These are phyloP conservation scores for Drosophila macrothrix DNA, from an alignment of 2,888 invertebrate genomes.

Conservation along the genomic window DNA sequence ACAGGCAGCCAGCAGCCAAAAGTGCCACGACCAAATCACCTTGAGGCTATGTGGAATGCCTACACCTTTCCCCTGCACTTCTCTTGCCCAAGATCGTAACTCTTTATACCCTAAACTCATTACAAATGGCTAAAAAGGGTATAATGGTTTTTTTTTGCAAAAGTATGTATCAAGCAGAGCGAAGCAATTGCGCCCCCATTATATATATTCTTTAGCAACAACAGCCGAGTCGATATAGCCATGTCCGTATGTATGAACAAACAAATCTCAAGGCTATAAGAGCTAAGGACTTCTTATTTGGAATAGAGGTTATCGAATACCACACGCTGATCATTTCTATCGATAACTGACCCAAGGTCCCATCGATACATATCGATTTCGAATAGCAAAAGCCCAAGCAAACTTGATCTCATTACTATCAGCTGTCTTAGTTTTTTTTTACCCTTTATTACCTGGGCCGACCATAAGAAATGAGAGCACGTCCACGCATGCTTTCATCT, in stretches of 20 bases:
- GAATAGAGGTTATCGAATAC: neutral
- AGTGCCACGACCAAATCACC: constrained; percentile 23
- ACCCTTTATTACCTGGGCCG: neutral
- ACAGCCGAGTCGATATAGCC: neutral
- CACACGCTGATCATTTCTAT: neutral
- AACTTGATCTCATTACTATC: neutral
- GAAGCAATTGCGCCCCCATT: neutral
- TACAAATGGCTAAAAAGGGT: neutral
- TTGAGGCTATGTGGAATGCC: constrained; percentile 33
- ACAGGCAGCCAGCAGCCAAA: constrained; percentile 34
- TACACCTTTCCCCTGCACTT: neutral
- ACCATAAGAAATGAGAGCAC: neutral
- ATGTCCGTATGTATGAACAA: neutral
- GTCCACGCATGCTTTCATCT: neutral
- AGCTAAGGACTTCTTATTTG: neutral
- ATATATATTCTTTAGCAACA: neutral
- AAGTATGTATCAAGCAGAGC: neutral
- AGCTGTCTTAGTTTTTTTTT: neutral
- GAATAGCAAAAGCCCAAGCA: neutral
- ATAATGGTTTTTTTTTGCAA: neutral
- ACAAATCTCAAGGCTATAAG: neutral
- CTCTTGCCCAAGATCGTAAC: neutral
- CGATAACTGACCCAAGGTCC: neutral
- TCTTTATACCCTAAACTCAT: neutral
- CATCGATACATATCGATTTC: neutral